These are phyloP conservation scores for Hoplias malabaricus DNA, from an alignment of 2,113 vertebrate species.

Conservation along the genomic window DNA sequence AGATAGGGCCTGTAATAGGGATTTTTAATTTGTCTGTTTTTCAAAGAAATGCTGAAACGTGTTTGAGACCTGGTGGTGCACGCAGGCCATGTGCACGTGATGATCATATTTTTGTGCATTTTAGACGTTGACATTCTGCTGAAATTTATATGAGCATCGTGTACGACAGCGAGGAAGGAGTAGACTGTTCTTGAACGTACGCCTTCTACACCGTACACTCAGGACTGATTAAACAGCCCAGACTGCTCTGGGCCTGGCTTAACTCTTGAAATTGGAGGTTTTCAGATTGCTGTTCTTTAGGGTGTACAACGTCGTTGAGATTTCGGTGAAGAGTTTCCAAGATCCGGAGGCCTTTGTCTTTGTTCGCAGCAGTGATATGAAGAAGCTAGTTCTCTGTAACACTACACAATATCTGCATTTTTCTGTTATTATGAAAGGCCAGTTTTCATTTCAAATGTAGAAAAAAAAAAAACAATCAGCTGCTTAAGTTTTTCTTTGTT, in stretches of 20 bases:
- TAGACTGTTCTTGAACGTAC: neutral
- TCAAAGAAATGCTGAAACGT: slow-evolving; percentile 8
- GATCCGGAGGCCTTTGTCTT: neutral
- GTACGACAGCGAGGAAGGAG: neutral
- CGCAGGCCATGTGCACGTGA: neutral
- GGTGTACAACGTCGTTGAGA: neutral
- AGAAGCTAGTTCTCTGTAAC: neutral
- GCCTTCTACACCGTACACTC: neutral
- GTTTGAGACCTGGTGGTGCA: neutral
- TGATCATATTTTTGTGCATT: neutral
- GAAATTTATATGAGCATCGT: neutral
- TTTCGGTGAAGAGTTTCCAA: neutral
- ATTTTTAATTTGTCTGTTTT: slow-evolving; percentile 18
- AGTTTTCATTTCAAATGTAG: slow-evolving; percentile 1
- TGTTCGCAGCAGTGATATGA: neutral
- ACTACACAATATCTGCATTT: neutral
- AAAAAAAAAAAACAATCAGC: neutral
- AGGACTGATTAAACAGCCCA: neutral
- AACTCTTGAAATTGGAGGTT: neutral
- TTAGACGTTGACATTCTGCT: neutral
- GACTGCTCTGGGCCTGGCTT: neutral
- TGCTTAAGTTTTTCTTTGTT: neutral
- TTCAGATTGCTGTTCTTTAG: neutral
- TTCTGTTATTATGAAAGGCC: neutral
- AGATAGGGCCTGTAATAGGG: neutral